Conservation (phyloP, 2,113 vertebrate genomes). For the Cervus canadensis region DNA sequence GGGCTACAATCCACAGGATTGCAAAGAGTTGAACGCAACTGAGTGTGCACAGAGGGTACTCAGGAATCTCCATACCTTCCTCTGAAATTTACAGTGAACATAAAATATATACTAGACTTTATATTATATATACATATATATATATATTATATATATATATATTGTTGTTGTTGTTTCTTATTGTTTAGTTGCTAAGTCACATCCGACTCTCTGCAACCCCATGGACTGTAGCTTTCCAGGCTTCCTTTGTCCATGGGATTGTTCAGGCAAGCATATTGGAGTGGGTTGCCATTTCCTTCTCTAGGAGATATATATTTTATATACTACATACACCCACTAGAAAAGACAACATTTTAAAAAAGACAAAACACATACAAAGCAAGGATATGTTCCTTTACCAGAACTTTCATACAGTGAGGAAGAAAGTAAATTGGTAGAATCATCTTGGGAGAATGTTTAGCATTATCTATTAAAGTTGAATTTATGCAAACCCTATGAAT, state of each 20-base stretch:
- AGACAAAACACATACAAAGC: neutral
- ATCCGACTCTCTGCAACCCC: too few species aligned
- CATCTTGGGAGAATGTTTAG: neutral
- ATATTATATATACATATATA: too few species aligned
- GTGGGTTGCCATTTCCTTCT: neutral
- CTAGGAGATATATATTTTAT: neutral
- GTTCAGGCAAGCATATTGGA: neutral
- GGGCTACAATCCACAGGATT: neutral
- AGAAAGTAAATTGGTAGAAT: neutral
- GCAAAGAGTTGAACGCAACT: neutral
- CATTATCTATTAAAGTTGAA: neutral
- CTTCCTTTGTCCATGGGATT: neutral
- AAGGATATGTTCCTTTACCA: neutral
- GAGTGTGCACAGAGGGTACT: neutral
- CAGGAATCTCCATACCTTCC: neutral
- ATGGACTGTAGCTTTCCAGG: too few species aligned
- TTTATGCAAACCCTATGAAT: neutral
- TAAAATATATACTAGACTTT: neutral
- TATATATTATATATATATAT: neutral
- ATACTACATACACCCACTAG: neutral
- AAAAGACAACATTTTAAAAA: neutral
- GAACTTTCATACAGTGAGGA: neutral
- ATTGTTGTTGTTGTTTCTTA: neutral
- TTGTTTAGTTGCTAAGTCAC: neutral
- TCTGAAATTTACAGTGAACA: neutral